Evolutionary conservation across 2,113 vertebrate species (phyloP), one percentile per base, ranked within the genome.

Genomic region (Centrocercus urophasianus): DNA sequence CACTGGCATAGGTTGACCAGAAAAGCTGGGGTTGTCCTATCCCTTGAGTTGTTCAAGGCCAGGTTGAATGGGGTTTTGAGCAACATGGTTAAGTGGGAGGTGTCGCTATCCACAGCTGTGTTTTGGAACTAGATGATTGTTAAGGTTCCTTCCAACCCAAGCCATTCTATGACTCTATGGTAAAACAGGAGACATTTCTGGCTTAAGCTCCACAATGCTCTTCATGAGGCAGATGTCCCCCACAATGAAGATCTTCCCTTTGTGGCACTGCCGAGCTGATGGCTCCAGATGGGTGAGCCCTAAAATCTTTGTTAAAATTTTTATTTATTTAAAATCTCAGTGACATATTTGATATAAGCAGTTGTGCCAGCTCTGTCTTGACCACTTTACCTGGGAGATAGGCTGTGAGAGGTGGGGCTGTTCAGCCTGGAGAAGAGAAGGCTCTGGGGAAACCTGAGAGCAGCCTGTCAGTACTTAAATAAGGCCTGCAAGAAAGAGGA

Each of bases 151-250:
- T 40, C 36, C 36, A 64, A 64, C 7, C 10, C 7, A 11, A 40
- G 17, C 10, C 36, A 28, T 40, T 42, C 42, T 45, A 5, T 22
- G 42, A 22, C 19, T 63, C 61, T 11, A 5, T 12, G 25, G 38
- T 64, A 40, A 67, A 13, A 56, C 2, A 8, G 30, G 21, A 59
- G 25, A 25, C 19, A 4, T 22, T 65, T 18, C 36, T 47, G 81
- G 20, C 28, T 19, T 15, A 47, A 36, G 47, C 17, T n/a, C 28
- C 24, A 14, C 0, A 0, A 14, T 8, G 1, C 20, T 21, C 5
- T 3, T 6, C 24, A 28, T 14, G 0, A 0, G 10, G 24, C 30
- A 7, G 6, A 11, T 6, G 59, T 34, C 43, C 50, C 47, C 21
- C n/a, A 7, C 2, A 6, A n/a, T 2, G 28, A 42, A 2, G 0